These are phyloP conservation scores for Onychostruthus taczanowskii DNA, from an alignment of 2,113 vertebrate genomes.

Conservation along the genomic window DNA sequence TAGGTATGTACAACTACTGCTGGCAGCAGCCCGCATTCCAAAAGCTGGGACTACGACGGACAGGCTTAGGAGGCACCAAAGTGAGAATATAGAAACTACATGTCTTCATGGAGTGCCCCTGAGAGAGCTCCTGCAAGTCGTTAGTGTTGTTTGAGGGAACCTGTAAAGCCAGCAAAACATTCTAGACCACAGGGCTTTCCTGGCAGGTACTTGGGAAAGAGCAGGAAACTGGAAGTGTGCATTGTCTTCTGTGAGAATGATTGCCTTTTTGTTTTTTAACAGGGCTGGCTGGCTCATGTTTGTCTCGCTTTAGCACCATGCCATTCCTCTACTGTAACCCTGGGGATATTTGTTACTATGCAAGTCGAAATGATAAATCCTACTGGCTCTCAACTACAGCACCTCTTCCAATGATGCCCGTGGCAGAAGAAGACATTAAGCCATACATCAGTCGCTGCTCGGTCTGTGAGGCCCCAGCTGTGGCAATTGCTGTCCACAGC, in stretches of 20 bases:
- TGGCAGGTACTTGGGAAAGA: not conserved
- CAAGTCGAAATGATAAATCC: constrained; percentile 96
- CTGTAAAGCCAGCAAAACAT: not conserved
- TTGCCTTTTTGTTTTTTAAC: not conserved
- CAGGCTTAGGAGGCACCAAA: not conserved
- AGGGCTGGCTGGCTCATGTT: constrained; percentile 95
- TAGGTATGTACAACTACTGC: constrained; percentile 76
- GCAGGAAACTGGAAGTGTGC: not conserved
- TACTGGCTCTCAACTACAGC: constrained; percentile 97
- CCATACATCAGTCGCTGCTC: constrained; percentile 97
- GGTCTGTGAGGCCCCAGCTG: constrained; percentile 93
- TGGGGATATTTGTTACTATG: constrained; percentile 92
- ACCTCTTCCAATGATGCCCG: constrained; percentile 97
- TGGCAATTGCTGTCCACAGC: constrained; percentile 94
- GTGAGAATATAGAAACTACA: not conserved
- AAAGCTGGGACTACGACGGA: not conserved
- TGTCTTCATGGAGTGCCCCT: not conserved
- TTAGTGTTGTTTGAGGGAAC: not conserved
- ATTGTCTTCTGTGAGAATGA: not conserved
- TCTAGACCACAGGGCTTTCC: not conserved
- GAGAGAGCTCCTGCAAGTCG: not conserved
- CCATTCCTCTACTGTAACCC: constrained; percentile 99
- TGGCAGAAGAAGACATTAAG: constrained; percentile 86
- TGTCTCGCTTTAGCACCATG: constrained; percentile 93
- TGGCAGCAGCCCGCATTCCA: not conserved